Evolutionary conservation across 2,888 invertebrate genomes (phyloP), one percentile per base, ranked within the genome.

Genomic region (Drosophila parthenogenetica): DNA sequence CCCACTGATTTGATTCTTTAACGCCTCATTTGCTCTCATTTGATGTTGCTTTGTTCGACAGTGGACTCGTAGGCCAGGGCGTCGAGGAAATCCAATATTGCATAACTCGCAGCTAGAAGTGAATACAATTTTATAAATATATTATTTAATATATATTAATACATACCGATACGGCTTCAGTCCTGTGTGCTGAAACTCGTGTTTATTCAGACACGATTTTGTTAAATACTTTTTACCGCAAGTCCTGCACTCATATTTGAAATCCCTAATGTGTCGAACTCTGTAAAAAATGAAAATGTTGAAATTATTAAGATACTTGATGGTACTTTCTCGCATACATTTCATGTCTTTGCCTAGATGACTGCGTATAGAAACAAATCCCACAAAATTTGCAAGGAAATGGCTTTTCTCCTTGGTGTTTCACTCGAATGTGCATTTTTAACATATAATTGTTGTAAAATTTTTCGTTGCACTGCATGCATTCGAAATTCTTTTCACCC

Each of bases 361-460:
- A 53, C 50, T 67, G 14, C 57, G 58, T 0, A n/a, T 49, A 62
- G 83, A 90, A 48, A 77, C 81, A 43, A 87, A 90, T 43, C 17
- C 84, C 90, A 42, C 91, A 91, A 54, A 77, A 89, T 49, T 79
- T 76, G 58, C 91, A 91, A 37, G 73, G 69, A 46, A 88, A 92
- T 1, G 92, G 92, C 61, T 89, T 91, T 2, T 91, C 90, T 51
- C 91, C 92, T 1, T 90, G 89, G 57, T 92, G 92, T 0, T 62
- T 79, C 0, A 85, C 82, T 0, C 86, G 71, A 13, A 77, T 29
- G 43, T 85, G 84, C 43, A 89, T 16, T 22, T 72, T 42, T 3
- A 89, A 37, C 8, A 73, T 17, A 5, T 85, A 77, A 14, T 63
- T 46, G 0, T 79, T 67, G 19, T 79, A 87, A 39, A 77, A 77